Evolutionary conservation across 2,888 invertebrate species (phyloP), one percentile per base, ranked within the genome.

Genomic region (Eudemis profundana): DNA sequence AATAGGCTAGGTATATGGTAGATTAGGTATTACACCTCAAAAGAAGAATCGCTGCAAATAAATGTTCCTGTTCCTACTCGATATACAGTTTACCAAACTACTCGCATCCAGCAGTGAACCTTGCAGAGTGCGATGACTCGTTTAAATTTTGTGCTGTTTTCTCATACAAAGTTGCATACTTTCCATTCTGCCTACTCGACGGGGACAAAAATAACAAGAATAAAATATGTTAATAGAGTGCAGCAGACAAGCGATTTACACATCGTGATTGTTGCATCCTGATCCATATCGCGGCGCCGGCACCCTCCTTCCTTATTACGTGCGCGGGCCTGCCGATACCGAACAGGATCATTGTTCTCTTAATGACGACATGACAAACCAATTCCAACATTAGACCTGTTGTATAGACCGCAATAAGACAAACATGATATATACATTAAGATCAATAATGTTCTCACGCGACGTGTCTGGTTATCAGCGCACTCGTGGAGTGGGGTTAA

Each of bases 291-390:
- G 80, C 78, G 82, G 79, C 81, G 79, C 81, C 77, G 83, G 71
- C 84, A 87, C 90, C 90, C 90, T 86, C 82, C 90, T 84, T 90
- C 90, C 90, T 90, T 76, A 88, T 90, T 89, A 89, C 73, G 72
- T 69, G 74, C 46, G 56, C 51, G 21, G 46, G 50, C 57, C 36
- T 15, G 42, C 57, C 54, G 54, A 23, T 49, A 54, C 46, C 46
- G 44, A 42, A 61, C 62, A 47, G 56, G 63, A 63, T 64, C 64
- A 59, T 64, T 64, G 64, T 59, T 64, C 64, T 44, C 51, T 51
- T 64, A 57, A 57, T 59, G 60, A 27, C 21, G 51, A 29, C 54
- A 63, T 38, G 59, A 60, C 36, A 57, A 61, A 57, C 46, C 61
- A 46, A 56, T 57, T 60, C 49, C 15, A 36, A 49, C 56, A 49